These are phyloP conservation scores for Tupiocoris notatus DNA, from an alignment of 2,888 invertebrate species.

Conservation along the genomic window DNA sequence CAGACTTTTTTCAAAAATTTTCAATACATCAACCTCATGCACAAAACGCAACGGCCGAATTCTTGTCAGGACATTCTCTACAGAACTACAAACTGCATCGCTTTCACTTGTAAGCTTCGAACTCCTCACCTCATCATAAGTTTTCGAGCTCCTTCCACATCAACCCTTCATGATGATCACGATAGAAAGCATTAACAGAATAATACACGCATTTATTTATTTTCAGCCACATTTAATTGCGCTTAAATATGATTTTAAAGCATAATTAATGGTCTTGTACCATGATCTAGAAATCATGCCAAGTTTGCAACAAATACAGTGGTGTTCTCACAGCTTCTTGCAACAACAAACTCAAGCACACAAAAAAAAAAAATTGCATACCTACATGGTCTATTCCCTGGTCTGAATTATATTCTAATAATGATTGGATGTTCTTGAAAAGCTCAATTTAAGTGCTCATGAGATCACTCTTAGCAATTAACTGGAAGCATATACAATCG, in stretches of 20 bases:
- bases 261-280: too few relatives aligned
- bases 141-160: conserved; percentile 49
- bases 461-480: too few relatives aligned
- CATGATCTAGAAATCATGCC: too few relatives aligned
- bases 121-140: conserved; percentile 49
- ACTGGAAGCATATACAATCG: too few relatives aligned
- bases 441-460: too few relatives aligned
- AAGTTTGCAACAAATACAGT: too few relatives aligned
- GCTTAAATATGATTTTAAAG: not conserved
- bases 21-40: conserved; percentile 22
- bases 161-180: conserved; percentile 47
- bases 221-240: conserved; percentile 15
- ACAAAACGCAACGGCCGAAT: not conserved
- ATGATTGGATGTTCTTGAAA: too few relatives aligned
- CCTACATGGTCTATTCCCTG: too few relatives aligned
- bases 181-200: conserved; percentile 43
- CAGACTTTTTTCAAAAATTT: conserved; percentile 10
- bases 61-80: not conserved
- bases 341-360: too few relatives aligned
- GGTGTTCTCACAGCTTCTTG: too few relatives aligned
- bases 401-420: too few relatives aligned
- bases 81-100: not conserved
- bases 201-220: conserved; percentile 28
- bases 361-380: too few relatives aligned
- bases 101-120: conserved; percentile 10